Evolutionary conservation across 2,888 invertebrate genomes (phyloP).

Genomic region (Aspidiotus destructor): DNA sequence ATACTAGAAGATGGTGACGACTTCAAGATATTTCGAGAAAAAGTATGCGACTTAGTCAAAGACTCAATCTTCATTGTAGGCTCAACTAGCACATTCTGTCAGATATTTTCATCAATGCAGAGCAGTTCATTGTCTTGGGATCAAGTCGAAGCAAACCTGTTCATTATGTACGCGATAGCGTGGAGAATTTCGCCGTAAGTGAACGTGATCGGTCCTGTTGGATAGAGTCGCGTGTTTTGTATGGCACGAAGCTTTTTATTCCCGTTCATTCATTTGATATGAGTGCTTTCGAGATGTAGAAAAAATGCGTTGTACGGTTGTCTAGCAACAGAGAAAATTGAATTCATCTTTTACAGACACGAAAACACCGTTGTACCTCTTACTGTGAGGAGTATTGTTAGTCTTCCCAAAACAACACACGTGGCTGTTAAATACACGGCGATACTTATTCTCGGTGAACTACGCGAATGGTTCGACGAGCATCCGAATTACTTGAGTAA

Average conservation of each 20-base stretch:
- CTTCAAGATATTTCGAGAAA: conserved; percentile 71
- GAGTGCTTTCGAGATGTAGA: neutral
- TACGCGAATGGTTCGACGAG: conserved; percentile 89
- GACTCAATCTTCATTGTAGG: conserved; percentile 96
- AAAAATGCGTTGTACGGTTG: no score
- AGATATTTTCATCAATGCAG: conserved; percentile 70
- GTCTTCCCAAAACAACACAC: conserved; percentile 70
- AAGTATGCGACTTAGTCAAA: conserved; percentile 86
- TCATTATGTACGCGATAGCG: conserved; percentile 89
- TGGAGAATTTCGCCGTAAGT: conserved; percentile 89
- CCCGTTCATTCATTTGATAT: conserved; percentile 8
- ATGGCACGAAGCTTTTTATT: neutral
- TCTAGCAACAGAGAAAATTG: no score
- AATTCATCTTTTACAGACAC: conserved; percentile 50
- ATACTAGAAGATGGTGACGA: conserved; percentile 74
- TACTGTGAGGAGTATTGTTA: conserved; percentile 82
- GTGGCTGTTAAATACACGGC: conserved; percentile 82
- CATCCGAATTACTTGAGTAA: conserved; percentile 66
- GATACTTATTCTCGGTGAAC: conserved; percentile 74
- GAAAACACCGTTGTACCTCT: conserved; percentile 88
- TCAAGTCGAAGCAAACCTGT: conserved; percentile 83
- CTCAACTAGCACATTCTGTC: conserved; percentile 79
- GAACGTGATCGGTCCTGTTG: conserved; percentile 7
- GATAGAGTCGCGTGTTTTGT: neutral
- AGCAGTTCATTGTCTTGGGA: conserved; percentile 73